These are phyloP conservation scores for Liopterus haemorrhoidalis DNA, from an alignment of 2,888 invertebrate species.

Conservation along the genomic window DNA sequence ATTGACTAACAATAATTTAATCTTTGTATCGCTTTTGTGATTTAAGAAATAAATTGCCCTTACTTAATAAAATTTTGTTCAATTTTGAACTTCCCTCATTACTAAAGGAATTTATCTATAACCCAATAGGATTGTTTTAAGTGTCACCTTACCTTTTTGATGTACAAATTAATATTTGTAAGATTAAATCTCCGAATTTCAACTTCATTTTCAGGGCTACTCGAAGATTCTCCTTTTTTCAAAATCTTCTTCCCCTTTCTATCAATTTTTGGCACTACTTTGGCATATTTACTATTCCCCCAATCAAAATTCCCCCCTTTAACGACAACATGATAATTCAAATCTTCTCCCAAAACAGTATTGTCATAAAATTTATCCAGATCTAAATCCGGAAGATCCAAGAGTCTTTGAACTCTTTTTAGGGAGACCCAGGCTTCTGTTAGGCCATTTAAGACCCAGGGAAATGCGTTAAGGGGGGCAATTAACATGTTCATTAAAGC, in stretches of 20 bases:
- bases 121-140: neutral
- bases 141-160: conserved; percentile 44
- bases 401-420: conserved; percentile 74
- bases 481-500: conserved; percentile 95
- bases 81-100: too few relatives aligned
- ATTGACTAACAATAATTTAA: too few relatives aligned
- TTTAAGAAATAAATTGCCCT: too few relatives aligned
- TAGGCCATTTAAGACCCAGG: conserved; percentile 95
- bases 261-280: conserved; percentile 34
- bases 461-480: conserved; percentile 91
- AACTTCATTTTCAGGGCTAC: conserved; percentile 16
- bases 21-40: too few relatives aligned
- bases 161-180: conserved; percentile 42
- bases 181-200: conserved; percentile 39
- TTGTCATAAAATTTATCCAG: conserved; percentile 57
- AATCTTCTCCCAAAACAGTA: conserved; percentile 43
- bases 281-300: conserved; percentile 46
- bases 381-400: conserved; percentile 63
- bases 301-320: conserved; percentile 58
- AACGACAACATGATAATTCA: conserved; percentile 53
- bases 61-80: too few relatives aligned
- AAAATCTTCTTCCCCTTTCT: conserved; percentile 29
- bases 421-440: conserved; percentile 95
- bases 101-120: neutral
- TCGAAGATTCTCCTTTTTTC: conserved; percentile 20